These are phyloP conservation scores for Hirundo rustica DNA, from an alignment of 2,797 vertebrate genomes.

Conservation along the genomic window DNA sequence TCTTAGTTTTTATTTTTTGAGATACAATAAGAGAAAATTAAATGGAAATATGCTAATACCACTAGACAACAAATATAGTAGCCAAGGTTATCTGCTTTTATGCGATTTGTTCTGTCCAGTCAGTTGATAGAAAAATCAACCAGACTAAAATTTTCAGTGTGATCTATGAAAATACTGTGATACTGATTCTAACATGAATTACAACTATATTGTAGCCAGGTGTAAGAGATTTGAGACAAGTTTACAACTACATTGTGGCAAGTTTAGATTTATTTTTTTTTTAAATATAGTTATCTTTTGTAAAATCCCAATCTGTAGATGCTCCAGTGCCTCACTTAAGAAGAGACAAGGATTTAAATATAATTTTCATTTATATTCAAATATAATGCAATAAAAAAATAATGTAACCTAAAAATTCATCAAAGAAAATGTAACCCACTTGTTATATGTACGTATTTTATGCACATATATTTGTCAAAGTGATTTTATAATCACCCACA, in stretches of 20 bases:
- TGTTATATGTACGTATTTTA: background rate
- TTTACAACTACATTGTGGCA: background rate
- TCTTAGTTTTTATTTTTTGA: background rate
- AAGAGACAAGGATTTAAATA: background rate
- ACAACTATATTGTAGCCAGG: background rate
- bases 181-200: background rate
- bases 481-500: background rate
- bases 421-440: background rate
- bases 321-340: background rate
- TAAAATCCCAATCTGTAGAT: background rate
- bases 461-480: fast-evolving
- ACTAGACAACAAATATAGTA: background rate
- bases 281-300: background rate
- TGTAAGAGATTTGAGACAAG: background rate
- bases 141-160: background rate
- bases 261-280: background rate
- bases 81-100: background rate
- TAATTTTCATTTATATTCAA: background rate
- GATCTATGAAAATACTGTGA: background rate
- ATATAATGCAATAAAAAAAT: background rate
- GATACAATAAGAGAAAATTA: background rate
- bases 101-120: background rate
- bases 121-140: background rate
- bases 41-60: background rate
- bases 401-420: fast-evolving